Evolutionary conservation across 2,888 invertebrate species (phyloP).

Genomic region (Latrodectus elegans): DNA sequence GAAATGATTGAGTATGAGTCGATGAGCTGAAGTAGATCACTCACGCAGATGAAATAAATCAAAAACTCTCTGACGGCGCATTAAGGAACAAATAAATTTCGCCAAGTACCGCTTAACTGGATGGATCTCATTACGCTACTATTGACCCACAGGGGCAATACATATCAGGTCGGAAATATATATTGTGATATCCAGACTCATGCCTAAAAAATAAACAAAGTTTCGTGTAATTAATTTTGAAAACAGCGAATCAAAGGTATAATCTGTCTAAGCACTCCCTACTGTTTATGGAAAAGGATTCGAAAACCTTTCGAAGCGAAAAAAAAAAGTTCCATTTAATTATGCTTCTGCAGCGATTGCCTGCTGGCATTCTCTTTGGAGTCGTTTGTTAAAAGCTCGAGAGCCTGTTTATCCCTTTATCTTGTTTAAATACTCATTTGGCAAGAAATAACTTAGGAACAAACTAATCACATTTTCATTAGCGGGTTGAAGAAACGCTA

Average conservation of each 20-base stretch:
- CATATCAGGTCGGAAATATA: too few species aligned
- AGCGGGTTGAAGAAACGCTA: conserved; percentile 34
- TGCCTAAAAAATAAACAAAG: neutral
- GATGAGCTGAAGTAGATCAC: too few species aligned
- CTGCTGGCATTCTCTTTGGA: neutral
- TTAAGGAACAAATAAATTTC: too few species aligned
- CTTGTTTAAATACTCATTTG: conserved; percentile 1
- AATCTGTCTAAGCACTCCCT: neutral
- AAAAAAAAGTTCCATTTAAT: neutral
- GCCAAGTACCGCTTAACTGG: too few species aligned
- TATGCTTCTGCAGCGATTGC: neutral
- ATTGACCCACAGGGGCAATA: too few species aligned
- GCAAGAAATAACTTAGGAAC: conserved; percentile 6
- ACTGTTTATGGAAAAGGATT: neutral
- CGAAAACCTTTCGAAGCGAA: neutral
- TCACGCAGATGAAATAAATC: too few species aligned
- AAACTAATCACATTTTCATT: conserved; percentile 59
- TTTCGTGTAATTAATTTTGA: neutral
- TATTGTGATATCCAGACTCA: too few species aligned
- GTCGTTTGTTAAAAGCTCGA: neutral
- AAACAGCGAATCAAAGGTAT: neutral
- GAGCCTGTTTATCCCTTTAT: neutral
- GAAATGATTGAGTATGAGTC: too few species aligned
- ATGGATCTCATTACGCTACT: too few species aligned
- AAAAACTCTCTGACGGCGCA: too few species aligned